Conservation (phyloP, 2,113 vertebrate species). For the Brachypodius melanocephalos region DNA sequence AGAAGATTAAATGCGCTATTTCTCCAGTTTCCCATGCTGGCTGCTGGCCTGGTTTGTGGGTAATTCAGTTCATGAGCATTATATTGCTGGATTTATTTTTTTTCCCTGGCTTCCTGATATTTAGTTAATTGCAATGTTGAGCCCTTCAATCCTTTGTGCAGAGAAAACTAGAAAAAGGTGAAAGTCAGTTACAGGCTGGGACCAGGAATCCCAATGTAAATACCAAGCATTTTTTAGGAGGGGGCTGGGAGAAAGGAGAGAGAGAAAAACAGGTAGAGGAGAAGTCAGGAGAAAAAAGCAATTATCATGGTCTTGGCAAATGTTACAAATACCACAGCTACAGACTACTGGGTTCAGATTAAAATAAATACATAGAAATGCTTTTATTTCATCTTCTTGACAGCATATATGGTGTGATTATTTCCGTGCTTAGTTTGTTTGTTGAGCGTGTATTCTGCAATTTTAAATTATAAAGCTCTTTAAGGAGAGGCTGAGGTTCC, state of each 20-base stretch:
- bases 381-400: neutral
- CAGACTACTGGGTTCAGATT: neutral
- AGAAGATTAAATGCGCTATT: neutral
- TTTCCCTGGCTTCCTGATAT: neutral
- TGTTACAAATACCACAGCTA: neutral
- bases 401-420: neutral
- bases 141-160: neutral
- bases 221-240: neutral
- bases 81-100: neutral
- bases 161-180: neutral
- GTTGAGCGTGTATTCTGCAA: neutral
- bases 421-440: neutral
- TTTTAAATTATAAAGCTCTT: neutral
- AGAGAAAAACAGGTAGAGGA: neutral
- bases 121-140: neutral
- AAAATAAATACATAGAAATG: neutral
- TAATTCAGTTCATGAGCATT: neutral
- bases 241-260: neutral
- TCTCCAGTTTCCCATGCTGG: slow-evolving; percentile 31
- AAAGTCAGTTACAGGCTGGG: neutral
- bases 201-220: neutral
- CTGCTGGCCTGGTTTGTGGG: slow-evolving; percentile 15
- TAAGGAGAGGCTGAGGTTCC: neutral
- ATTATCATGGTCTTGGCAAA: neutral
- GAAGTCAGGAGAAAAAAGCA: neutral